Evolutionary conservation across 2,113 vertebrate species (phyloP).

Genomic region (Phyllopteryx taeniolatus): DNA sequence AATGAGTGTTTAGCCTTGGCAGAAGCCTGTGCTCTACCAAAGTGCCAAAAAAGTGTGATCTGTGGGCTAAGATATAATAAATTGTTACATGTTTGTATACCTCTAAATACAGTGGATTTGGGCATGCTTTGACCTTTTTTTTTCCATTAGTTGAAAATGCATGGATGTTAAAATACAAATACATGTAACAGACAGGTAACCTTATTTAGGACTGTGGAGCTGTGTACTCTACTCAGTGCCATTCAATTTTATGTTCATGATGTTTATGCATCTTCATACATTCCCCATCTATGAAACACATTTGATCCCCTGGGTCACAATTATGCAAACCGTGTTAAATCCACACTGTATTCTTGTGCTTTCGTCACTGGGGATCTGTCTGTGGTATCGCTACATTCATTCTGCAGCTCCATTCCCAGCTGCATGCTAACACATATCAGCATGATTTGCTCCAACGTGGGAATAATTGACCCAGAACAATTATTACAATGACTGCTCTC

Average conservation of each 20-base stretch:
- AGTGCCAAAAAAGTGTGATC: neutral
- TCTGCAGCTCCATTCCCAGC: conserved; percentile 70
- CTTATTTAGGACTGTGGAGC: neutral
- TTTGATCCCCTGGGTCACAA: conserved; percentile 25
- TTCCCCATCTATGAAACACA: neutral
- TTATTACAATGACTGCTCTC: conserved; percentile 75
- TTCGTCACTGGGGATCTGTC: conserved; percentile 73
- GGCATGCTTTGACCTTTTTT: neutral
- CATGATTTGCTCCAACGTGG: conserved; percentile 80
- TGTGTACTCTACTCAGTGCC: neutral
- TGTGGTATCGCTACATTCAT: conserved; percentile 75
- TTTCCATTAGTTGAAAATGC: neutral
- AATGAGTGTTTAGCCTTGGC: neutral
- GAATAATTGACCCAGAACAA: conserved; percentile 88
- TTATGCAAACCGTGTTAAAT: conserved; percentile 41
- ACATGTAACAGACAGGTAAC: too few relatives aligned
- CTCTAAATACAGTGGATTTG: neutral
- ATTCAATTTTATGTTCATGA: neutral
- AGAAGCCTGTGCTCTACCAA: neutral
- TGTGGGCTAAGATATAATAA: neutral
- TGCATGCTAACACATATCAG: conserved; percentile 76
- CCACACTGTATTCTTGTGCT: conserved; percentile 75
- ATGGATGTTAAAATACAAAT: neutral
- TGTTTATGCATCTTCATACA: neutral
- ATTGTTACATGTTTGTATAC: neutral